Evolutionary conservation across 2,797 vertebrate species (phyloP).

Genomic region (Alosa sapidissima): DNA sequence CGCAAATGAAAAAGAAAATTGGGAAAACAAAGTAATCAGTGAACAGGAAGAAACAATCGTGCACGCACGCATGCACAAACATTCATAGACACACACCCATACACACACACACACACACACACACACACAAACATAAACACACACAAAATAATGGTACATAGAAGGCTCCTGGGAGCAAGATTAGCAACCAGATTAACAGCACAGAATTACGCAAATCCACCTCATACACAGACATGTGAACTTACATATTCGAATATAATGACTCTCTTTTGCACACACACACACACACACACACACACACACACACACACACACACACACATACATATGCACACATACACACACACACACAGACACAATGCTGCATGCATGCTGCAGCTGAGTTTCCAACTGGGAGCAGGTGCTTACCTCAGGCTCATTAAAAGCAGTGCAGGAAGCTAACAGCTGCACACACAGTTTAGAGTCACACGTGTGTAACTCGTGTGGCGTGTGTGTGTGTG

Average conservation of each 20-base stretch:
- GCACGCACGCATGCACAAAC: neutral
- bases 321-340: conserved; percentile 11
- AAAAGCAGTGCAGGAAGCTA: conserved; percentile 16
- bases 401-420: conserved; percentile 48
- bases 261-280: neutral
- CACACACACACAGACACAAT: conserved; percentile 3
- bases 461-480: neutral
- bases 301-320: neutral
- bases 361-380: neutral
- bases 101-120: neutral
- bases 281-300: neutral
- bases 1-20: neutral
- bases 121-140: conserved; percentile 3
- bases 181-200: conserved; percentile 15
- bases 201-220: conserved; percentile 28
- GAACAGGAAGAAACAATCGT: neutral
- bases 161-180: conserved; percentile 20
- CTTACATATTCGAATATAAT: neutral
- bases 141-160: conserved; percentile 20
- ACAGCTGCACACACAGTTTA: conserved; percentile 32
- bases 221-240: conserved; percentile 12
- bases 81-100: neutral
- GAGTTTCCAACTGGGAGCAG: conserved; percentile 41
- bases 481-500: neutral
- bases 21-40: neutral